Evolutionary conservation across 2,113 vertebrate species (phyloP).

Genomic region (Gymnogyps californianus): DNA sequence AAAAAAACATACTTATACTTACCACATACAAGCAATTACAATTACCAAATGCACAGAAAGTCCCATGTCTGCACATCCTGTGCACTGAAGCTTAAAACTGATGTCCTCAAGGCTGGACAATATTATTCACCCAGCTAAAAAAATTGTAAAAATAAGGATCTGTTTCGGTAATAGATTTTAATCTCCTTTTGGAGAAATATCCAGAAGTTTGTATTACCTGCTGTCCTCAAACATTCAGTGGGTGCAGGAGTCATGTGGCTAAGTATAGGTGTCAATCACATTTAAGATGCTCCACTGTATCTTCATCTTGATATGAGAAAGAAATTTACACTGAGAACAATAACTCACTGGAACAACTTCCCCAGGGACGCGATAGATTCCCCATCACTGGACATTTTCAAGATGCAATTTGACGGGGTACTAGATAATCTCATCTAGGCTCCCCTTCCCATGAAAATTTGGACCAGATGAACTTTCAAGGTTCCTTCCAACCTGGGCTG

Average conservation of each 20-base stretch:
- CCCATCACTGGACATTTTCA: not conserved
- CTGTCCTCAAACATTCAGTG: not conserved
- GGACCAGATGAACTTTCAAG: not conserved
- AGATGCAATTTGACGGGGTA: not conserved
- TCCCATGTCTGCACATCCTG: not conserved
- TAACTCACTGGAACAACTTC: not conserved
- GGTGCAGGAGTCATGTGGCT: not conserved
- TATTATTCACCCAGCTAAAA: not conserved
- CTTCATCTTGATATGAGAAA: not conserved
- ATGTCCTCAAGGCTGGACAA: not conserved
- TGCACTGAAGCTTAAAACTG: not conserved
- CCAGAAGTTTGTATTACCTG: not conserved
- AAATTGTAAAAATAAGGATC: not conserved
- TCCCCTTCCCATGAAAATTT: not conserved
- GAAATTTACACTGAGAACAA: not conserved
- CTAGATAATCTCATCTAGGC: not conserved
- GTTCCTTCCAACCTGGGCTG: not conserved
- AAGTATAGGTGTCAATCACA: not conserved
- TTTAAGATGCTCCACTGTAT: not conserved
- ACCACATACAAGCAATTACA: not conserved
- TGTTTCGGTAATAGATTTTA: not conserved
- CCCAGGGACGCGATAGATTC: rapidly evolving
- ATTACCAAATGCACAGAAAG: not conserved
- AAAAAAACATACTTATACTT: not conserved
- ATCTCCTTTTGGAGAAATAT: not conserved